Evolutionary conservation across 2,888 invertebrate species (phyloP).

Genomic region (Andrena trimmerana): DNA sequence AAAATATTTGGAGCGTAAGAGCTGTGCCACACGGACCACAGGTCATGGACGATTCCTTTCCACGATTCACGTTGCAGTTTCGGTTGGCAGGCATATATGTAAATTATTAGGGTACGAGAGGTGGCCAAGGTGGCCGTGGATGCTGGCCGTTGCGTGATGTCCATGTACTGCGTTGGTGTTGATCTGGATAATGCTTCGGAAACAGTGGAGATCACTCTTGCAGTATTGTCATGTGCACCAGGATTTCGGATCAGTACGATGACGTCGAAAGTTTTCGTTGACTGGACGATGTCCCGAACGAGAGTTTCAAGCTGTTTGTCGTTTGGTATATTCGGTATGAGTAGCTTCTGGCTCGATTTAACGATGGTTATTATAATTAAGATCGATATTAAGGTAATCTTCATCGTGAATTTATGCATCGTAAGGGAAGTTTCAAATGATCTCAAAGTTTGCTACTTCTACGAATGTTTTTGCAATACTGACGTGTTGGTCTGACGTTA

Average conservation of each 20-base stretch:
- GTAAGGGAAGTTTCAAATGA: not conserved
- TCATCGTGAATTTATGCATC: not conserved
- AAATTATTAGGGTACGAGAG: conserved; percentile 10
- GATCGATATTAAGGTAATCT: not conserved
- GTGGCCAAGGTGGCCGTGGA: not conserved
- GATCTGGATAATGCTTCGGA: not conserved
- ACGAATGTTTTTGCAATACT: not conserved
- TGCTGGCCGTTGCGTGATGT: not conserved
- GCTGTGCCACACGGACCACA: not conserved
- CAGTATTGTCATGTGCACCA: not conserved
- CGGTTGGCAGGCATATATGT: not conserved
- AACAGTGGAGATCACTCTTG: not conserved
- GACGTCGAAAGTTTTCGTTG: conserved; percentile 1
- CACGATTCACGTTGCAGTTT: not conserved
- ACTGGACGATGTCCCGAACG: not conserved
- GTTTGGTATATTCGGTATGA: not conserved
- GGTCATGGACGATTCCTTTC: not conserved
- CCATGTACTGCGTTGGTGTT: not conserved
- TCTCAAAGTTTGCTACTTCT: not conserved
- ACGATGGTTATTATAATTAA: not conserved
- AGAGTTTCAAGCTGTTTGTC: not conserved
- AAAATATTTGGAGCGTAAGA: not conserved
- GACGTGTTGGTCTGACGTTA: not conserved
- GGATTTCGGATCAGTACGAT: not conserved
- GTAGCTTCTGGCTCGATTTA: not conserved